Conservation (phyloP, 2,797 vertebrate genomes). For the Crenichthys baileyi region DNA sequence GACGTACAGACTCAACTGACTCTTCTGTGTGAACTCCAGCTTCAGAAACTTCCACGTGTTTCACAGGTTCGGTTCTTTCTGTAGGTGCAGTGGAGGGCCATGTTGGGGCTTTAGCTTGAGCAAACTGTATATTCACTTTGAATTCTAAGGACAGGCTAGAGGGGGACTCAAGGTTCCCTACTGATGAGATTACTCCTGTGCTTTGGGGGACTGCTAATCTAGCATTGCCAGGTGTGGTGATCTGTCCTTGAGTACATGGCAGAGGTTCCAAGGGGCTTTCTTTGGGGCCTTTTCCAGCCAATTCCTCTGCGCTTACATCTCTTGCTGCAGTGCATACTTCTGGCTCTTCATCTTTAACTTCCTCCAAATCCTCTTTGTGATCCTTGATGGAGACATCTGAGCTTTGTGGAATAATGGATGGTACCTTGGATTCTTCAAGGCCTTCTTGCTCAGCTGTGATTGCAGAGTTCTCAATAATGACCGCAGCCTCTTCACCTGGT, state of each 20-base stretch:
- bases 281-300: constrained; percentile 3
- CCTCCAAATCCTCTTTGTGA: constrained; percentile 27
- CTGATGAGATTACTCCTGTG: constrained; percentile 51
- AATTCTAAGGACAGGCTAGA: constrained; percentile 66
- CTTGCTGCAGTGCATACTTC: constrained; percentile 17
- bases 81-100: background rate
- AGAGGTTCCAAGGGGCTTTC: constrained; percentile 25
- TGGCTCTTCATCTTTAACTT: constrained; percentile 25
- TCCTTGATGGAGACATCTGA: constrained; percentile 15
- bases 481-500: constrained; percentile 6
- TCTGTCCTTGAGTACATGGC: constrained; percentile 24
- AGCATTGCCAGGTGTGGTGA: constrained; percentile 10
- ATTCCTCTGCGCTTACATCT: constrained; percentile 29
- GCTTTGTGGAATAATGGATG: constrained; percentile 10
- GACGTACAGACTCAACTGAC: constrained; percentile 20
- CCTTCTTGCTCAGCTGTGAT: constrained; percentile 21
- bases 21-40: constrained; percentile 31
- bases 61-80: constrained; percentile 17
- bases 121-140: constrained; percentile 68
- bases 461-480: constrained; percentile 13
- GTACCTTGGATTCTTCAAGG: constrained; percentile 3
- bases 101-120: constrained; percentile 27
- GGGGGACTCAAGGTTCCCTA: constrained; percentile 48
- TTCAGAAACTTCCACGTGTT: constrained; percentile 17
- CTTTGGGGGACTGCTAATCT: constrained; percentile 45